A percentile compares a stretch with the other conserved stretches of the same genome.
Evolutionary conservation across 2,113 vertebrate genomes (phyloP).

Genomic region (Tetrao urogallus): DNA sequence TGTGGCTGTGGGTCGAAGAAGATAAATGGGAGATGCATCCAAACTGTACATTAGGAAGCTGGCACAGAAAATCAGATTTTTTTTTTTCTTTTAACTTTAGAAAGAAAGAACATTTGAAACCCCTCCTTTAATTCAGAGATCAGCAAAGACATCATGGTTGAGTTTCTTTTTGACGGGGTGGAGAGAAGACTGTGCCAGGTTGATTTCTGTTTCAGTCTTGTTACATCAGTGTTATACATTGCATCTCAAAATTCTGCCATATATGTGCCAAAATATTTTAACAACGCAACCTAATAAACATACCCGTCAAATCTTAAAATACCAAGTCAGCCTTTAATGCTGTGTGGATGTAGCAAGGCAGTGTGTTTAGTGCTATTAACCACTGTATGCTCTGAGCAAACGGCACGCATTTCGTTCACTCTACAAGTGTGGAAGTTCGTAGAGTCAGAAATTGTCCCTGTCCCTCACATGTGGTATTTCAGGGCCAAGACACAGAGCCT

Average conservation of each 20-base stretch:
- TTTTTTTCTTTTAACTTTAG: background rate
- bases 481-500: background rate
- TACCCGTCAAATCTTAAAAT: background rate
- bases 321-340: background rate
- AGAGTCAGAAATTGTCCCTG: background rate
- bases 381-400: background rate
- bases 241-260: background rate
- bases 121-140: background rate
- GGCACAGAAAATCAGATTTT: background rate
- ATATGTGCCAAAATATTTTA: constrained; percentile 14
- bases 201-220: background rate
- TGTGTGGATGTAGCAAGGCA: background rate
- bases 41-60: background rate
- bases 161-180: background rate
- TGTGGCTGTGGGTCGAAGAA: background rate
- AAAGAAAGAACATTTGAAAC: background rate
- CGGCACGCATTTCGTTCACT: background rate
- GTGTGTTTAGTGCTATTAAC: background rate
- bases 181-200: background rate
- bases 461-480: background rate
- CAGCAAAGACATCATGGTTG: background rate
- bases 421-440: background rate
- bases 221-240: background rate
- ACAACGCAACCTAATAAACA: background rate
- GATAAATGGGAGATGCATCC: background rate